These are phyloP conservation scores for Ichneumoninae sp. DNA, from an alignment of 2,888 invertebrate species.

Conservation along the genomic window DNA sequence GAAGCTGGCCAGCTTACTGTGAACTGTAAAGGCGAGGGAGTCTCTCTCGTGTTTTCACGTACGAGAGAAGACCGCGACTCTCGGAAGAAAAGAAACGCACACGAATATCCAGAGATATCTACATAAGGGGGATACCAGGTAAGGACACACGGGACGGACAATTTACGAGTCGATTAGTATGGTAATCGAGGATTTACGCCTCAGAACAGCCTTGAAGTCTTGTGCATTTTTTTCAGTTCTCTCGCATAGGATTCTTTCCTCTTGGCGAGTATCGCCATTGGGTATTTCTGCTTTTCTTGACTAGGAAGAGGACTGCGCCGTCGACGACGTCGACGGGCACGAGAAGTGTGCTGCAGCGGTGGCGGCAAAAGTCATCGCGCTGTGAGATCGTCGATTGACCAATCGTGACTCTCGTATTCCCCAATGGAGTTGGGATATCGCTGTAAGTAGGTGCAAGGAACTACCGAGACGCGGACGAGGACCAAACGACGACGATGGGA, in stretches of 20 bases:
- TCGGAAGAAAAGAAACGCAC: slow-evolving; percentile 48
- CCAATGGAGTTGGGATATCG: slow-evolving; percentile 47
- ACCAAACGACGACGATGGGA: slow-evolving; percentile 27
- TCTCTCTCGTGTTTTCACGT: slow-evolving; percentile 68
- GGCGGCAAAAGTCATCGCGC: slow-evolving; percentile 31
- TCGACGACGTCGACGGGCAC: slow-evolving; percentile 18
- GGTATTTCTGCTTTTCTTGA: slow-evolving; percentile 24
- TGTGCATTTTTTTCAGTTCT: slow-evolving; percentile 69
- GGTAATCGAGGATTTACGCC: slow-evolving; percentile 76
- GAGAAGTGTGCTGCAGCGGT: slow-evolving; percentile 8
- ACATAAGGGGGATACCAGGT: slow-evolving; percentile 45
- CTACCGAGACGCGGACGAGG: slow-evolving; percentile 21
- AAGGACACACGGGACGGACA: slow-evolving; percentile 70
- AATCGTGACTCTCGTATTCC: slow-evolving; percentile 46
- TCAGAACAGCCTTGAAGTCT: slow-evolving; percentile 72
- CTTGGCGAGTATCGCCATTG: slow-evolving; percentile 21
- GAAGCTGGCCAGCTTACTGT: slow-evolving; percentile 17
- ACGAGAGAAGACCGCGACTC: slow-evolving; percentile 47
- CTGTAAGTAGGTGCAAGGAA: slow-evolving; percentile 31
- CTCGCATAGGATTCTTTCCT: slow-evolving; percentile 52
- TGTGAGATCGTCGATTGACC: slow-evolving; percentile 48
- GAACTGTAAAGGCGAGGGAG: slow-evolving; percentile 64
- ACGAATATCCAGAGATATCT: background rate
- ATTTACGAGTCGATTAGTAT: slow-evolving; percentile 80
- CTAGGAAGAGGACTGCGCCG: slow-evolving; percentile 25